phyloP scores from a whole-genome alignment of 2,797 vertebrate species.

The Loriculus beryllinus region DNA sequence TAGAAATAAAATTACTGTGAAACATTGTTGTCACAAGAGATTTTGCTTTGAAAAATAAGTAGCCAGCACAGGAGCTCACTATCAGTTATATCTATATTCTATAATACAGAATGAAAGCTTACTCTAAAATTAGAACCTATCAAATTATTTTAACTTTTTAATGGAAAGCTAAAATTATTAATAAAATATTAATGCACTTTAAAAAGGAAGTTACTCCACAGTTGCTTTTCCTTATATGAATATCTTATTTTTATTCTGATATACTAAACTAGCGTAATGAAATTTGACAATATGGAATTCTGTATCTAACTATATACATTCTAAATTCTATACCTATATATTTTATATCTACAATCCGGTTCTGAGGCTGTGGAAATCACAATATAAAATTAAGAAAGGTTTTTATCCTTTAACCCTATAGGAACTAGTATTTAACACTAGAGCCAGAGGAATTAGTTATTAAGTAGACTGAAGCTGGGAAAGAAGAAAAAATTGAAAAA shows the following conservation, averaged over 20 bases:
- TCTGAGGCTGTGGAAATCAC: not conserved
- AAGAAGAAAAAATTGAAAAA: not conserved
- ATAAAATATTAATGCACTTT: not conserved
- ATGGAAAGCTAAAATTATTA: not conserved
- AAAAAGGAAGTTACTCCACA: not conserved
- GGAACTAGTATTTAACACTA: not conserved
- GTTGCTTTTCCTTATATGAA: not conserved
- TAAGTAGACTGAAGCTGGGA: not conserved
- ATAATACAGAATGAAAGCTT: not conserved
- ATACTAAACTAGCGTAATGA: not conserved
- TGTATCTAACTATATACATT: not conserved
- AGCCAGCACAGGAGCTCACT: not conserved
- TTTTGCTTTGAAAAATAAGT: not conserved
- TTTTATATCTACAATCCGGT: not conserved
- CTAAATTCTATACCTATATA: not conserved
- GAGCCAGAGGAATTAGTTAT: not conserved
- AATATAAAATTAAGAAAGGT: not conserved
- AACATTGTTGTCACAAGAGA: not conserved
- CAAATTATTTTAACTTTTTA: not conserved
- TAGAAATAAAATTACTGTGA: not conserved
- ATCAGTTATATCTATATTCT: not conserved
- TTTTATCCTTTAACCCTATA: not conserved
- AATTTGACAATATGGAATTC: not conserved
- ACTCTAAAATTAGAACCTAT: not conserved
- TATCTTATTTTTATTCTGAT: not conserved